phyloP scores from a whole-genome alignment of 2,888 invertebrate species.

The Ophioninae sp. region DNA sequence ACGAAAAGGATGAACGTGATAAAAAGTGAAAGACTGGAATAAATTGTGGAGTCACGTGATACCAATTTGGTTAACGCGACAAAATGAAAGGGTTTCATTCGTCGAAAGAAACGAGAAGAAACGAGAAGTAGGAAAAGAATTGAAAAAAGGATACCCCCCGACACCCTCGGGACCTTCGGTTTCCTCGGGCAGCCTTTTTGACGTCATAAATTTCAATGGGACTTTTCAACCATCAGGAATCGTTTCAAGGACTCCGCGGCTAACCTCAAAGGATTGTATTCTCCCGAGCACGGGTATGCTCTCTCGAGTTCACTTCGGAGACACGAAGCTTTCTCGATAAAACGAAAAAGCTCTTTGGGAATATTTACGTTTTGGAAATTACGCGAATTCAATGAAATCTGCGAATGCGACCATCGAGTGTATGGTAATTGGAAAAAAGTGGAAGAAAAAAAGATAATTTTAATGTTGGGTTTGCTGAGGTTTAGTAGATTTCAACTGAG shows the following conservation, averaged over 20 bases:
- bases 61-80: conserved; percentile 48
- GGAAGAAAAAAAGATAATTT: no score
- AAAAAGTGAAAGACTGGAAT: conserved; percentile 23
- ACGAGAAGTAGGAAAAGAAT: conserved; percentile 10
- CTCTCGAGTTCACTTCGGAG: conserved; percentile 8
- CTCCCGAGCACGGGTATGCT: conserved; percentile 47
- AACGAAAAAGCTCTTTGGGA: conserved; percentile 1
- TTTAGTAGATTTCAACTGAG: conserved; percentile 12
- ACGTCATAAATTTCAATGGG: conserved; percentile 49
- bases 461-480: no score
- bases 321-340: neutral
- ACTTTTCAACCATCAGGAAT: conserved; percentile 14
- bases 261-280: conserved; percentile 50
- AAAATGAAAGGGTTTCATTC: conserved; percentile 49
- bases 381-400: neutral
- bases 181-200: neutral
- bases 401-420: conserved; percentile 31
- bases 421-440: conserved; percentile 25
- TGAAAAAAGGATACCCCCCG: conserved; percentile 11
- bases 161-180: neutral
- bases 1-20: conserved; percentile 10
- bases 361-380: neutral
- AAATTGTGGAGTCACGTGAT: conserved; percentile 30
- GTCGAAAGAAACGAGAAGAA: conserved; percentile 39
- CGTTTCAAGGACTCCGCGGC: conserved; percentile 41